Evolutionary conservation across 2,113 vertebrate genomes (phyloP).

Genomic region (Scalopus aquaticus): DNA sequence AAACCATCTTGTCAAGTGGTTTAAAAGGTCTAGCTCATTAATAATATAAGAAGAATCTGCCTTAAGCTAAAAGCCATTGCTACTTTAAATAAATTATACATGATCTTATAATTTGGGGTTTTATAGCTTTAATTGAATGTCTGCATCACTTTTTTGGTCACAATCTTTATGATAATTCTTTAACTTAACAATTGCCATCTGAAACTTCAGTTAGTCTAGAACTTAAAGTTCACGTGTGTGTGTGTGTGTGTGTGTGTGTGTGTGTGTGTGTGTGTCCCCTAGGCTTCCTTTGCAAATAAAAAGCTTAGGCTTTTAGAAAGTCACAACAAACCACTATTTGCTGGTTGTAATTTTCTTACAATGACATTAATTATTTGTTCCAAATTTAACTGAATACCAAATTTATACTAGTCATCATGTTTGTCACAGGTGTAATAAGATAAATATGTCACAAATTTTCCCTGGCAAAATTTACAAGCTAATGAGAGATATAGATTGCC

Average conservation of each 20-base stretch:
- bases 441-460: neutral
- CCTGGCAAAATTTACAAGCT: neutral
- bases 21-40: slow-evolving; percentile 72
- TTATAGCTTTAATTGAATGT: slow-evolving; percentile 74
- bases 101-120: slow-evolving; percentile 43
- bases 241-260: neutral
- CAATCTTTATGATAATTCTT: slow-evolving; percentile 46
- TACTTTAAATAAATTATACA: slow-evolving; percentile 65
- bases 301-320: neutral
- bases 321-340: neutral
- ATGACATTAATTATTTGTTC: slow-evolving; percentile 17
- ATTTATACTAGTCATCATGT: neutral
- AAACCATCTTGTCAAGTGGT: slow-evolving; percentile 10
- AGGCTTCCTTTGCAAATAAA: slow-evolving; percentile 31
- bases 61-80: slow-evolving; percentile 57
- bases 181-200: slow-evolving; percentile 63
- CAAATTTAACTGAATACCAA: neutral
- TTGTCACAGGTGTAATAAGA: neutral
- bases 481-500: neutral
- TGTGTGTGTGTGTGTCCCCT: neutral
- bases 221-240: slow-evolving; percentile 15
- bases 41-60: slow-evolving; percentile 55
- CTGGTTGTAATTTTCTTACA: slow-evolving; percentile 22
- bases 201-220: slow-evolving; percentile 10
- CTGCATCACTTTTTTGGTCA: slow-evolving; percentile 65